A percentile compares a stretch with the other conserved stretches of the same genome.
These are phyloP conservation scores for Euphydryas editha DNA, from an alignment of 2,888 invertebrate genomes.

Conservation along the genomic window DNA sequence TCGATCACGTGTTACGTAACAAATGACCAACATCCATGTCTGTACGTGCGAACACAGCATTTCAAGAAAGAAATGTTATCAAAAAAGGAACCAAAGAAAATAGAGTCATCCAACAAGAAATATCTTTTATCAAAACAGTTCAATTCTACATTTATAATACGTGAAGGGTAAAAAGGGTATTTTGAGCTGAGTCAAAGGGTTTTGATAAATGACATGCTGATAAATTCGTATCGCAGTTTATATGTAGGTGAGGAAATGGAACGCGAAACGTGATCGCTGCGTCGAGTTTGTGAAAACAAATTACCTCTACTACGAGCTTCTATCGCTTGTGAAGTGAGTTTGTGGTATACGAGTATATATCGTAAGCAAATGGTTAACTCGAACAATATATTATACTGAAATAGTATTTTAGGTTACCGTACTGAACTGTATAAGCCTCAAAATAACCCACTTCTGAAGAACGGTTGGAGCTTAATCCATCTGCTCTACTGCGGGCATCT, in stretches of 20 bases:
- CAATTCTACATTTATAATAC: slow-evolving; percentile 5
- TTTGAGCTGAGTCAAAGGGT: slow-evolving; percentile 27
- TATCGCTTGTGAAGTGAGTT: neutral
- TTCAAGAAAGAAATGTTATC: neutral
- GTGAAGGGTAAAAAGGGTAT: slow-evolving; percentile 13
- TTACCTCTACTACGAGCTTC: neutral
- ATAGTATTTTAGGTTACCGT: too few species aligned
- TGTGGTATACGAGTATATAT: neutral
- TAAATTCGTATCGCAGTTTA: slow-evolving; percentile 27
- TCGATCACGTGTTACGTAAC: too few species aligned
- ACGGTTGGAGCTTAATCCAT: too few species aligned
- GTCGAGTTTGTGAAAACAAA: neutral
- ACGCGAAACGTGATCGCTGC: slow-evolving; percentile 5
- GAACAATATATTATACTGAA: too few species aligned
- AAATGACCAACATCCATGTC: too few species aligned
- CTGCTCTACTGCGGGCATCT: too few species aligned
- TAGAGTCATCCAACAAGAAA: neutral
- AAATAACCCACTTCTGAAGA: too few species aligned
- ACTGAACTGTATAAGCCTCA: too few species aligned
- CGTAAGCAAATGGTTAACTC: too few species aligned
- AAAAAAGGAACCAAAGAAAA: neutral
- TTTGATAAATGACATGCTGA: slow-evolving; percentile 33
- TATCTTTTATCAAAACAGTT: slow-evolving; percentile 4
- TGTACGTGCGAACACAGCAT: too few species aligned
- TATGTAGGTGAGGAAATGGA: slow-evolving; percentile 23